These are phyloP conservation scores for Phaethornis superciliosus DNA, from an alignment of 2,113 vertebrate genomes.

Conservation along the genomic window DNA sequence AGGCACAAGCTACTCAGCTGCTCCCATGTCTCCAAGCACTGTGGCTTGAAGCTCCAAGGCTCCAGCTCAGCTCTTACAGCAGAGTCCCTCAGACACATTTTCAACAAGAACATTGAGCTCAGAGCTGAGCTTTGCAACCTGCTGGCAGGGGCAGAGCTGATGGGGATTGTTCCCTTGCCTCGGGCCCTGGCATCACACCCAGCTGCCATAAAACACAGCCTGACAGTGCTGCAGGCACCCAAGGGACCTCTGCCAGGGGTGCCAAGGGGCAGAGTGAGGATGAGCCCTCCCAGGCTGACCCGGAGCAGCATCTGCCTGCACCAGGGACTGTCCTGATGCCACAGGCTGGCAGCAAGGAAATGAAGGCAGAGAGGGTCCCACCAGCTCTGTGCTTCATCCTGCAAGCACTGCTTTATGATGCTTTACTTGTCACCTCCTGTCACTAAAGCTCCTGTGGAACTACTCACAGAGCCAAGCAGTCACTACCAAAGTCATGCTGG, in stretches of 20 bases:
- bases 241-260: accelerated
- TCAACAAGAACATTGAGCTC: background rate
- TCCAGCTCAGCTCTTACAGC: background rate
- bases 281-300: background rate
- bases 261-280: background rate
- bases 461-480: conserved; percentile 31
- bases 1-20: background rate
- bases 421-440: background rate
- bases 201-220: background rate
- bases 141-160: accelerated
- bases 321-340: background rate
- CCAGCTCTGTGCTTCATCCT: background rate
- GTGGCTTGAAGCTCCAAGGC: background rate
- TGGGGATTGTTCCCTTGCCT: background rate
- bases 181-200: background rate
- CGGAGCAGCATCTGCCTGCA: background rate
- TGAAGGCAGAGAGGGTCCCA: background rate
- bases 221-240: background rate
- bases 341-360: background rate
- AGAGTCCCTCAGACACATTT: background rate
- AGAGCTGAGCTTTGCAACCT: background rate
- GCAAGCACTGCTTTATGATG: accelerated
- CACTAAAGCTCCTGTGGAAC: conserved; percentile 25
- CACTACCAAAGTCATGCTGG: conserved; percentile 24
- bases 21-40: background rate